A percentile compares a stretch with the other conserved stretches of the same genome.
These are phyloP conservation scores for Silvanus unidentatus DNA, from an alignment of 2,888 invertebrate species.

Conservation along the genomic window DNA sequence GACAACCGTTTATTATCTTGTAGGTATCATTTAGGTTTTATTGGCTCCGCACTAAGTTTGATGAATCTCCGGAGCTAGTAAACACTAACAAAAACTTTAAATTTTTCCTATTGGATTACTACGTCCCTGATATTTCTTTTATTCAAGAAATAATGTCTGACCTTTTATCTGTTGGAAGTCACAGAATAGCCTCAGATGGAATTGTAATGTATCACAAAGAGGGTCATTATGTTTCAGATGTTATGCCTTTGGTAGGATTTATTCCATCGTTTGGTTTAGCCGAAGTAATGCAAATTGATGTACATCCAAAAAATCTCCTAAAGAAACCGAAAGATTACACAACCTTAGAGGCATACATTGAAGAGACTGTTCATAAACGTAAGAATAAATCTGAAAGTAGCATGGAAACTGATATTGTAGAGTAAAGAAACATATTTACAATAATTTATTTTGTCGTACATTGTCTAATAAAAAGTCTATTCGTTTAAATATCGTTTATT, in stretches of 20 bases:
- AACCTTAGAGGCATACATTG: conserved; percentile 36
- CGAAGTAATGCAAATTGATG: conserved; percentile 58
- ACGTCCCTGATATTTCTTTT: conserved; percentile 46
- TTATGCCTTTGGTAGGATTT: conserved; percentile 89
- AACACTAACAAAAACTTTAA: conserved; percentile 44
- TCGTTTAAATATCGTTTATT: too few relatives aligned
- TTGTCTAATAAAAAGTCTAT: too few relatives aligned
- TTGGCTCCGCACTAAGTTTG: conserved; percentile 71
- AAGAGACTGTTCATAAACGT: not conserved
- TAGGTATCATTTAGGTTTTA: conserved; percentile 80
- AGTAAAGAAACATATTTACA: too few relatives aligned
- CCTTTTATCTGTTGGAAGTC: conserved; percentile 38
- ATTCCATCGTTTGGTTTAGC: conserved; percentile 82
- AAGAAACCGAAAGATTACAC: conserved; percentile 50
- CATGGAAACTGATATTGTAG: too few relatives aligned
- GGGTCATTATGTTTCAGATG: conserved; percentile 65
- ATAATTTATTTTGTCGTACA: too few relatives aligned
- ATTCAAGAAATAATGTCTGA: conserved; percentile 47
- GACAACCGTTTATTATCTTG: conserved; percentile 22
- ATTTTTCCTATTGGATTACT: conserved; percentile 50
- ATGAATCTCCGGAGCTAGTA: conserved; percentile 54
- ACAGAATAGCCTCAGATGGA: conserved; percentile 66
- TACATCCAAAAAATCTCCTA: conserved; percentile 45
- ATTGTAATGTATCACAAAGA: conserved; percentile 85
- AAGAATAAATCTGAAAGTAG: too few relatives aligned